Evolutionary conservation across 2,113 vertebrate genomes (phyloP).

Genomic region (Trematocara nigrifrons): DNA sequence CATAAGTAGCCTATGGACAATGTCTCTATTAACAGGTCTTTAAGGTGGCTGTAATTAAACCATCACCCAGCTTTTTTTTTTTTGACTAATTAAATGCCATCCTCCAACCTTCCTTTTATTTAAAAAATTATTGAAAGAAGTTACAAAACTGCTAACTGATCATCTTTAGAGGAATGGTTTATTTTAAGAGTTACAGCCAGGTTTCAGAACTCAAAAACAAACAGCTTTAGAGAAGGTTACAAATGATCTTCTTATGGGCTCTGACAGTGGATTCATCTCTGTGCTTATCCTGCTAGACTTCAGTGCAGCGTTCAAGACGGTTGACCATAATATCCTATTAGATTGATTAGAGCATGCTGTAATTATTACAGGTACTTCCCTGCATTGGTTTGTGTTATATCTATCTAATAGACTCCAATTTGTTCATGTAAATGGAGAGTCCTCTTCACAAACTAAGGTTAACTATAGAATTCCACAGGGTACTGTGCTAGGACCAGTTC

Average conservation of each 20-base stretch:
- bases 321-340: neutral
- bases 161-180: neutral
- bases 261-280: neutral
- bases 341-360: neutral
- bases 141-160: neutral
- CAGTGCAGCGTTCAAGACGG: neutral
- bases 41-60: neutral
- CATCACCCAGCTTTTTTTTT: neutral
- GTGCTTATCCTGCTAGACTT: neutral
- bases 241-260: neutral
- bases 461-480: neutral
- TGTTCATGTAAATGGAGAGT: neutral
- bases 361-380: neutral
- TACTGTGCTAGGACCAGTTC: neutral
- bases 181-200: neutral
- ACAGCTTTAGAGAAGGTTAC: neutral
- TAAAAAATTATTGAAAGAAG: neutral
- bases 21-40: neutral
- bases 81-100: neutral
- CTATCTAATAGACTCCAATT: neutral
- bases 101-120: neutral
- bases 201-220: neutral
- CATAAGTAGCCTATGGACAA: neutral
- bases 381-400: fast-evolving
- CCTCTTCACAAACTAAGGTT: neutral